These are phyloP conservation scores for Aurelia sp. DNA, from an alignment of 30 jellyfish, hydroid and myxozoan genomes.

Conservation along the genomic window DNA sequence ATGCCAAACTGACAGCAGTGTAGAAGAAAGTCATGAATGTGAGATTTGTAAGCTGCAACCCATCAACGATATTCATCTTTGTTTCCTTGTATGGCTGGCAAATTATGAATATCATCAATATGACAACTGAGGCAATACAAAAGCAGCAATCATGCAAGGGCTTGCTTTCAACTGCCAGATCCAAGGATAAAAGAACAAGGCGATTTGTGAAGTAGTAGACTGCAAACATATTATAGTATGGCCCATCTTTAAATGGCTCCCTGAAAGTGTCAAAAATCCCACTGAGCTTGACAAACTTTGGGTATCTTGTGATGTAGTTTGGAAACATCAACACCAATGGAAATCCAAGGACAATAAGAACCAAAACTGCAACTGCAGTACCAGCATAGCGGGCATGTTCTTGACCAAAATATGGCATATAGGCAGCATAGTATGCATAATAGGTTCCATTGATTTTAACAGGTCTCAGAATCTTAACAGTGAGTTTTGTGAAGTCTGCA, in stretches of 20 bases:
- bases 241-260: slow-evolving; percentile 53
- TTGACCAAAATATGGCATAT: slow-evolving; percentile 52
- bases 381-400: slow-evolving; percentile 41
- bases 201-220: slow-evolving; percentile 51
- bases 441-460: slow-evolving; percentile 12
- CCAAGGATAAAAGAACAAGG: slow-evolving; percentile 16
- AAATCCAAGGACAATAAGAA: slow-evolving; percentile 38
- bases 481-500: slow-evolving; percentile 52
- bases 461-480: slow-evolving; percentile 37
- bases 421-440: slow-evolving; percentile 38
- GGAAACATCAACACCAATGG: slow-evolving; percentile 36
- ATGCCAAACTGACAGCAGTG: slow-evolving; percentile 42
- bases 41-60: slow-evolving; percentile 32
- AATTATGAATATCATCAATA: slow-evolving; percentile 20
- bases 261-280: slow-evolving; percentile 50
- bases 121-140: slow-evolving; percentile 32
- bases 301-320: slow-evolving; percentile 1
- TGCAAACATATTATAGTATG: slow-evolving; percentile 4
- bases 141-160: slow-evolving; percentile 17
- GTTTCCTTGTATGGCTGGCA: slow-evolving; percentile 31
- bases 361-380: slow-evolving; percentile 1
- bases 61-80: slow-evolving; percentile 34
- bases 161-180: neutral
- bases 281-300: slow-evolving; percentile 23
- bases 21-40: slow-evolving; percentile 22